Evolutionary conservation across 2,113 vertebrate genomes (phyloP), one percentile per base, ranked within the genome.

Genomic region (Struthidea cinerea): DNA sequence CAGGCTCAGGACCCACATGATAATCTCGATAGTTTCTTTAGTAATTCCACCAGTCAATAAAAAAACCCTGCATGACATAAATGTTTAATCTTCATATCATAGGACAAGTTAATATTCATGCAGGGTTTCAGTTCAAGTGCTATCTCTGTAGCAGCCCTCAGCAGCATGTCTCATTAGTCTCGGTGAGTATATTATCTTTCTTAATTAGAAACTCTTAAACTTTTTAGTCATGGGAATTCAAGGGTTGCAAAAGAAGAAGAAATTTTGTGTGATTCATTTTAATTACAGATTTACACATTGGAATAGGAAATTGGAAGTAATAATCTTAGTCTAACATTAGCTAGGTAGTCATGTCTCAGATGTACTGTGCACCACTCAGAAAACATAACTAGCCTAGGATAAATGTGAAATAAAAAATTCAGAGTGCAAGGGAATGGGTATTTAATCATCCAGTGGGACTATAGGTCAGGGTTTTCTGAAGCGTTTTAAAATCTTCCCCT

Each of bases 151-250:
- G 80, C 56, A 87, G 49, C 65, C 68, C 33, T 75, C 17, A 7
- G 84, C 56, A 93, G 55, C 33, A 75, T 37, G 86, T 63, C 73
- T 96, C 57, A 93, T 96, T 92, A 94, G 56, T 90, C 57, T 89
- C 61, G 84, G 41, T 59, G 61, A 95, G 77, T 59, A 65, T 91
- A 92, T 92, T 94, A 91, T 93, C 50, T 89, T 96, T 92, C 76
- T 76, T 94, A 96, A 96, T 97, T 94, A 96, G 52, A 91, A 88
- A 89, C 32, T 42, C 78, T 71, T 90, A 89, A 95, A 95, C 13
- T 50, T 93, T 90, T 93, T 42, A 82, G 41, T 83, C 53, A 59
- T 60, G 78, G 78, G 78, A 94, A 93, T 94, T 93, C 65, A 88
- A 77, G 74, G 26, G 17, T 76, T 84, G 75, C 10, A 87, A 80